These are phyloP conservation scores for Drosophila conformis DNA, from an alignment of 2,888 invertebrate species.

Conservation along the genomic window DNA sequence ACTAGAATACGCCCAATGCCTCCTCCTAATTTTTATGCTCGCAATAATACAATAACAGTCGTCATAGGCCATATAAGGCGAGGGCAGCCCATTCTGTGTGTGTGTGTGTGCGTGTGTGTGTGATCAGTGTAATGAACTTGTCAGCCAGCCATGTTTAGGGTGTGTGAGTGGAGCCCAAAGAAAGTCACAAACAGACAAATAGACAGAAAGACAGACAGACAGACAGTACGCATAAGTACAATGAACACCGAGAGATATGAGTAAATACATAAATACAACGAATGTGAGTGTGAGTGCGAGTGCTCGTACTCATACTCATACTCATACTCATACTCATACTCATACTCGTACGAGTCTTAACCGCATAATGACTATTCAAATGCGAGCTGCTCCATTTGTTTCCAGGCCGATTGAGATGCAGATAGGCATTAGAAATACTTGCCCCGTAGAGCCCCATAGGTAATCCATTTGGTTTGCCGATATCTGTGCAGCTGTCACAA, in stretches of 20 bases:
- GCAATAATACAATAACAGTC: conserved; percentile 68
- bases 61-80: conserved; percentile 61
- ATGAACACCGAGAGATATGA: conserved; percentile 41
- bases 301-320: neutral
- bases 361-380: conserved; percentile 66
- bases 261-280: conserved; percentile 20
- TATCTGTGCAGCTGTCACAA: conserved; percentile 74
- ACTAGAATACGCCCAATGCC: conserved; percentile 17
- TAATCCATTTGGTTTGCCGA: conserved; percentile 75
- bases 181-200: conserved; percentile 55
- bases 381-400: conserved; percentile 74
- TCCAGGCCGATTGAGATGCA: conserved; percentile 58
- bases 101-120: conserved; percentile 4
- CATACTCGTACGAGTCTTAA: conserved; percentile 27
- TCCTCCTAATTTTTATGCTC: conserved; percentile 27
- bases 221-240: conserved; percentile 48
- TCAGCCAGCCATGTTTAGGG: conserved; percentile 75
- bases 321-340: neutral
- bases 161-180: conserved; percentile 60
- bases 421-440: conserved; percentile 37
- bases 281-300: conserved; percentile 18
- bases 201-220: neutral
- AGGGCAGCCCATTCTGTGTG: conserved; percentile 22
- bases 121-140: conserved; percentile 73
- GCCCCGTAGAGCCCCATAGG: conserved; percentile 37